phyloP scores from a whole-genome alignment of 2,797 vertebrate genomes.

The Meda fulgida region DNA sequence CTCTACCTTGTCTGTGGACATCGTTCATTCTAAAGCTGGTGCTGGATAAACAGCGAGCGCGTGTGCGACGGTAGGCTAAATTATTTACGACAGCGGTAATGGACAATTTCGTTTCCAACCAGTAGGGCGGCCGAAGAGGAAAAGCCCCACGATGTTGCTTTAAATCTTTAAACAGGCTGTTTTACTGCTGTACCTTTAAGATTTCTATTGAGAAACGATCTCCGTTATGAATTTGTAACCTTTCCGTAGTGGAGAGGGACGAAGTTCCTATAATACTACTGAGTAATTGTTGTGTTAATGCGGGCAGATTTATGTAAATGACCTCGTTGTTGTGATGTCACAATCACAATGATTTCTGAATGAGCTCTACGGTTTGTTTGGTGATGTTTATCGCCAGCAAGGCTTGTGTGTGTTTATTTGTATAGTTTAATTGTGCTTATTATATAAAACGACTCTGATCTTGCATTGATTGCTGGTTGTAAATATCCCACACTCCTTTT shows the following conservation, averaged over 20 bases:
- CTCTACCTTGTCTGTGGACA: too few species aligned
- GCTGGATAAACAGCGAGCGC: too few species aligned
- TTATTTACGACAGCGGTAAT: too few species aligned
- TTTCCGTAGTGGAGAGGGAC: not conserved
- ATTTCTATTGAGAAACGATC: not conserved
- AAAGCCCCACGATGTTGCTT: too few species aligned
- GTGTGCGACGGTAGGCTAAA: too few species aligned
- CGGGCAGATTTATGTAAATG: not conserved
- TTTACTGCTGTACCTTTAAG: slow-evolving; percentile 18
- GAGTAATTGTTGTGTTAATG: not conserved
- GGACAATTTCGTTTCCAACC: too few species aligned
- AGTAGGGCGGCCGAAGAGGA: too few species aligned
- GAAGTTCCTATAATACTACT: not conserved
- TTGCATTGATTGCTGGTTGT: slow-evolving; percentile 16
- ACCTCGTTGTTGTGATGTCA: not conserved
- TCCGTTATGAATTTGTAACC: not conserved
- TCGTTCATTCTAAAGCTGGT: too few species aligned
- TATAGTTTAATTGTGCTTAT: slow-evolving; percentile 9
- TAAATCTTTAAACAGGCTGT: not conserved
- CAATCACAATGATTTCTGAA: not conserved
- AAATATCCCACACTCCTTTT: not conserved
- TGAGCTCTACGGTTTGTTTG: slow-evolving; percentile 35
- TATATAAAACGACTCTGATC: slow-evolving; percentile 30
- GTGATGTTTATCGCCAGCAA: slow-evolving; percentile 45
- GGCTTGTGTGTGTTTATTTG: slow-evolving; percentile 16